Conservation (phyloP, 2,113 vertebrate genomes). For the Ailurus styani region DNA sequence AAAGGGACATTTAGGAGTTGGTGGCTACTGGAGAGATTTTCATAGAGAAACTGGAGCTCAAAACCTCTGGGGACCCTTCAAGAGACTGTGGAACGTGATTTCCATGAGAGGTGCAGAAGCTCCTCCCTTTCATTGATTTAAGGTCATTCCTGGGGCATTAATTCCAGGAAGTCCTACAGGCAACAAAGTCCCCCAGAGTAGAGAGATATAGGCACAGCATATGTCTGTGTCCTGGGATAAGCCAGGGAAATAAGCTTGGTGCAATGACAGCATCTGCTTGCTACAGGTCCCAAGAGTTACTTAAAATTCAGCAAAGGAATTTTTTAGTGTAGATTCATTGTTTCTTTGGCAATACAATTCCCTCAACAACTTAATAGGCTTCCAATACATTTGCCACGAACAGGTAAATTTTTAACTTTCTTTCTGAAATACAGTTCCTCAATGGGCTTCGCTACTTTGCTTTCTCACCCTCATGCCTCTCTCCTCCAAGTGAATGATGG, state of each 20-base stretch:
- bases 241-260: background rate
- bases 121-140: background rate
- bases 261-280: background rate
- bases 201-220: background rate
- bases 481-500: background rate
- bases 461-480: background rate
- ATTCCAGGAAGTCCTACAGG: background rate
- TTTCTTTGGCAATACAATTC: constrained; percentile 13
- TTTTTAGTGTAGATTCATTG: background rate
- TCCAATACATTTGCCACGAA: background rate
- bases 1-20: background rate
- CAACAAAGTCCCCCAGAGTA: background rate
- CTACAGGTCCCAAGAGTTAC: background rate
- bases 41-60: background rate
- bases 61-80: background rate
- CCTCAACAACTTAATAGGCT: background rate
- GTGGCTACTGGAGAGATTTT: background rate
- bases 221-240: background rate
- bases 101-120: background rate
- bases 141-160: background rate
- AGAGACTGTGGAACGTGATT: background rate
- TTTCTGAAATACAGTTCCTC: background rate
- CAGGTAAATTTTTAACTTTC: background rate
- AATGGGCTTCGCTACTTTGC: background rate
- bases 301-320: background rate